phyloP scores from a whole-genome alignment of 2,888 invertebrate genomes.

The Oscheius onirici region DNA sequence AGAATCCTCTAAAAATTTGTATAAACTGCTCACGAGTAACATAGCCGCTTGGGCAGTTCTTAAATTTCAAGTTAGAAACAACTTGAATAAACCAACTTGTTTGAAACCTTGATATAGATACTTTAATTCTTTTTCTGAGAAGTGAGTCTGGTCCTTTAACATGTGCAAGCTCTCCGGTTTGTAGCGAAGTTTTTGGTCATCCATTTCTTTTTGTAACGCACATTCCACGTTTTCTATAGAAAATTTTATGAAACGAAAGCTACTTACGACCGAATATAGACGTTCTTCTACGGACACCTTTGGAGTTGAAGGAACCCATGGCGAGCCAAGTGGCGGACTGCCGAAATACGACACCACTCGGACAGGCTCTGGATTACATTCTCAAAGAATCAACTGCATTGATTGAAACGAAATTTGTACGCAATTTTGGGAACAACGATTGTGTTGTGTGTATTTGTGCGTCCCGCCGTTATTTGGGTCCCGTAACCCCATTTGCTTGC shows the following conservation, averaged over 20 bases:
- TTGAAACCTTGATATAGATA: slow-evolving; percentile 46
- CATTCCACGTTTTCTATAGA: slow-evolving; percentile 31
- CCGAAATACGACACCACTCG: slow-evolving; percentile 17
- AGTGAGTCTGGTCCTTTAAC: slow-evolving; percentile 36
- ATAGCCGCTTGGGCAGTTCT: slow-evolving; percentile 44
- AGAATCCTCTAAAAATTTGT: slow-evolving; percentile 37
- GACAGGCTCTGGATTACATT: slow-evolving; percentile 22
- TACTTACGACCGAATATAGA: slow-evolving; percentile 20
- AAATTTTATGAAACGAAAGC: not conserved
- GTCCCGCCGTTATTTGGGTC: too few relatives aligned
- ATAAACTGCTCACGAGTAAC: slow-evolving; percentile 36
- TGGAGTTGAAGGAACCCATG: slow-evolving; percentile 25
- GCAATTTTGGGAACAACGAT: too few relatives aligned
- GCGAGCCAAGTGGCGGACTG: not conserved
- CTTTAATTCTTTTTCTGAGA: slow-evolving; percentile 38
- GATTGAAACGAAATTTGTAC: too few relatives aligned
- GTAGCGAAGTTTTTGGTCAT: slow-evolving; percentile 36
- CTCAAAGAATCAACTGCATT: not conserved
- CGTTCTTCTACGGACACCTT: slow-evolving; percentile 20
- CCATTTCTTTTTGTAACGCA: slow-evolving; percentile 37
- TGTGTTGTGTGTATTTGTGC: too few relatives aligned
- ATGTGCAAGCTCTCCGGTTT: slow-evolving; percentile 41
- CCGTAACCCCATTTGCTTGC: too few relatives aligned
- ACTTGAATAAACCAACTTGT: slow-evolving; percentile 28
- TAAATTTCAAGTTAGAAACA: not conserved